A percentile compares a stretch with the other conserved stretches of the same genome.
Evolutionary conservation across 2,888 invertebrate species (phyloP).

Genomic region (Pachydiplax longipennis): DNA sequence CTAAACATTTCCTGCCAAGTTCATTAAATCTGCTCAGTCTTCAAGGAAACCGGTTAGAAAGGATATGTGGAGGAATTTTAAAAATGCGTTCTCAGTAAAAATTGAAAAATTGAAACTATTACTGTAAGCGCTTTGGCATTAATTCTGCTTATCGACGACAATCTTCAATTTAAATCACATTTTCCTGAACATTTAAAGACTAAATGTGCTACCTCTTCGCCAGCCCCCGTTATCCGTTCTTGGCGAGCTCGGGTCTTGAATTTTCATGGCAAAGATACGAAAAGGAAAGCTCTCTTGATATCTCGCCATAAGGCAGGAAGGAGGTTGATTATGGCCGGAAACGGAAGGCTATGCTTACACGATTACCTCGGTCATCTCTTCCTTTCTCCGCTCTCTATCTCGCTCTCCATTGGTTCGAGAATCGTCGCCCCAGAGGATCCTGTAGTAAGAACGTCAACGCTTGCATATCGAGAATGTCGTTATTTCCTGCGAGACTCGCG

Average conservation of each 20-base stretch:
- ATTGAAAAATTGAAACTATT: no score
- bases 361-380: not conserved
- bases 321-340: constrained; percentile 30
- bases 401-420: not conserved
- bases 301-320: constrained; percentile 29
- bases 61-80: no score
- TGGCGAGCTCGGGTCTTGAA: not conserved
- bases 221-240: not conserved
- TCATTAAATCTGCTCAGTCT: no score
- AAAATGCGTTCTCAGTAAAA: no score
- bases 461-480: not conserved
- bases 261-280: not conserved
- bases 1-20: no score
- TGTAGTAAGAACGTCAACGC: not conserved
- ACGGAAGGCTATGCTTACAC: constrained; percentile 16
- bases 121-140: no score
- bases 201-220: no score
- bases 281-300: not conserved
- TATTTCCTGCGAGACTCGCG: not conserved
- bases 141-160: no score
- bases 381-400: not conserved
- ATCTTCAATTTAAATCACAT: no score
- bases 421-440: not conserved
- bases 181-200: not conserved
- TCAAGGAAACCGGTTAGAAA: no score